phyloP scores from a whole-genome alignment of 2,113 vertebrate genomes.

The Choloepus hoffmanni region DNA sequence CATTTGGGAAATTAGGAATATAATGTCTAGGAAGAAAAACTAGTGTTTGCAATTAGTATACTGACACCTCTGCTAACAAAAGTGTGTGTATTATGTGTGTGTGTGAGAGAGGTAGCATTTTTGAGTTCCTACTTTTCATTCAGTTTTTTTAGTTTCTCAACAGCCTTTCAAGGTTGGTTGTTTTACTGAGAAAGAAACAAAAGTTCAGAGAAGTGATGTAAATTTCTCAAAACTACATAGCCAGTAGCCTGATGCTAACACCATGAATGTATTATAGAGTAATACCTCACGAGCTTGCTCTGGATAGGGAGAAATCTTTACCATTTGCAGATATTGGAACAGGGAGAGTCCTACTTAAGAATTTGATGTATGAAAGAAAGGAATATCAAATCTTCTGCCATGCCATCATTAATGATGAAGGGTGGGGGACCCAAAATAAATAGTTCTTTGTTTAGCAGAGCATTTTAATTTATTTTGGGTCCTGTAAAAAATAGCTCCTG shows the following conservation, averaged over 20 bases:
- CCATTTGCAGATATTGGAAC: background rate
- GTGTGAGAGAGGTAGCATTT: background rate
- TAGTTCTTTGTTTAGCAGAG: background rate
- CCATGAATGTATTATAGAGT: background rate
- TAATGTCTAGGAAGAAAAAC: background rate
- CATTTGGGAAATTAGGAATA: slow-evolving; percentile 8
- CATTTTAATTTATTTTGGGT: background rate
- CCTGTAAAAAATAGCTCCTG: background rate
- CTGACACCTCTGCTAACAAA: background rate
- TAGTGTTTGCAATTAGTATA: background rate
- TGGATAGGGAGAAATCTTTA: background rate
- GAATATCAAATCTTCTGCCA: background rate
- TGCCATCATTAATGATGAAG: background rate
- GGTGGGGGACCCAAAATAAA: background rate
- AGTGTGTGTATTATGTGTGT: no score
- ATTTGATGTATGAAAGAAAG: slow-evolving; percentile 12
- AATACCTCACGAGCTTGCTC: background rate
- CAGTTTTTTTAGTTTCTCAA: background rate
- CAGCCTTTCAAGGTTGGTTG: background rate
- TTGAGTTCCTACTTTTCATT: background rate
- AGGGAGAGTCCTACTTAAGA: background rate
- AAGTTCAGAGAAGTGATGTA: background rate
- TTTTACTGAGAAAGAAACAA: background rate
- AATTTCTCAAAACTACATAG: background rate
- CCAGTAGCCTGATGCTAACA: background rate